A percentile compares a stretch with the other conserved stretches of the same genome.
Evolutionary conservation across 64 coral and sea anemone species (phyloP).

Genomic region (Pocillopora damicornis): DNA sequence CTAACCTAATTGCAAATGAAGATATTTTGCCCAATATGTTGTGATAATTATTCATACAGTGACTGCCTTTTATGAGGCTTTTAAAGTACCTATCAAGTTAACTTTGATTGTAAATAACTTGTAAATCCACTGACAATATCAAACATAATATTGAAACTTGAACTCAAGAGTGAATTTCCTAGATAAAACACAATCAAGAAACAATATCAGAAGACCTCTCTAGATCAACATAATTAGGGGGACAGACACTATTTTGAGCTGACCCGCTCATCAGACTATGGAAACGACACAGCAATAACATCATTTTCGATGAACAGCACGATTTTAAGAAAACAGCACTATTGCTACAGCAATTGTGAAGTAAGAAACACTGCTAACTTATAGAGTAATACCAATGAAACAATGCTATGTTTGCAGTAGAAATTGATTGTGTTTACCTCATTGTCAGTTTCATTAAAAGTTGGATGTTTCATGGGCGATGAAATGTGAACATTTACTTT

Average conservation of each 20-base stretch:
- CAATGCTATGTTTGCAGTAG: background rate
- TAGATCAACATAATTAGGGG: background rate
- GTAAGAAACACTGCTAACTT: background rate
- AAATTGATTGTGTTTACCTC: background rate
- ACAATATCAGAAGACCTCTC: background rate
- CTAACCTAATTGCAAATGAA: background rate
- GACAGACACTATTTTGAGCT: background rate
- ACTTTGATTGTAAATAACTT: background rate
- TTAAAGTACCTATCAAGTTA: background rate
- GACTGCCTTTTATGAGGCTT: background rate
- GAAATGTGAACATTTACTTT: too few species aligned
- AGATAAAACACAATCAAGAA: background rate
- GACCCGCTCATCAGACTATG: background rate
- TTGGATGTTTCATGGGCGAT: too few species aligned
- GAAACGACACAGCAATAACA: background rate
- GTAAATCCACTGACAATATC: background rate
- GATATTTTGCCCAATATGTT: background rate
- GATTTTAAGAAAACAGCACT: too few species aligned
- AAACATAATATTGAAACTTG: background rate
- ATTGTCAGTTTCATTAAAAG: background rate
- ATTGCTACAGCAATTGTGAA: background rate
- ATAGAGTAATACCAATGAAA: background rate
- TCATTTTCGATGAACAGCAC: background rate
- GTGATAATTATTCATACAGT: background rate
- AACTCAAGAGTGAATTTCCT: background rate